Evolutionary conservation across 2,113 vertebrate species (phyloP), one percentile per base, ranked within the genome.

Genomic region (Proterorhinus semilunaris): DNA sequence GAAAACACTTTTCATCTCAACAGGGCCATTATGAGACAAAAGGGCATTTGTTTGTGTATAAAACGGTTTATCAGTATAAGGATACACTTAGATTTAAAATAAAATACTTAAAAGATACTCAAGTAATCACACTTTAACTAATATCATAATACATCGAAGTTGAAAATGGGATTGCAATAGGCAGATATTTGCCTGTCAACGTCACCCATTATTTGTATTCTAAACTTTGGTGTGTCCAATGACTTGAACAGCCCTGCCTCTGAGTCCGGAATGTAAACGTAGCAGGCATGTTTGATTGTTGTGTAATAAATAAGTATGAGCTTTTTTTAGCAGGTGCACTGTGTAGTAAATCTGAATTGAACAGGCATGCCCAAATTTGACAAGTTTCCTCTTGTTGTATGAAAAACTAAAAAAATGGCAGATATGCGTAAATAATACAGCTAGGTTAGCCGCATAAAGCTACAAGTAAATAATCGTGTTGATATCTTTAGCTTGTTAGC

Each of bases 401-500:
- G 11, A 42, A 21, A 57, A 11, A 58, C 11, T 50, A 53, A 47
- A 47, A 13, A n/a, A 44, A 5, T 6, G 9, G 6, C 43, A 9
- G 66, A 0, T 13, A 4, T 44, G 13, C 42, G 67, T 3, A 77
- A 55, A 55, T 55, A 55, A 21, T 27, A 27, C 6, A 55, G 49
- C 2, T 36, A 36, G 27, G 17, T 21, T 21, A 16, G 43, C 21
- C 7, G 51, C 61, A 1, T 65, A 8, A 17, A 55, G 9, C 52
- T 17, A 69, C 27, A 4, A 21, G 54, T 66, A 75, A 81, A 27
- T n/a, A 63, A 15, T 7, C 64, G 43, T 86, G 79, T 86, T 85
- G 83, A 80, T 88, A 84, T 81, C 79, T 54, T 72, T 68, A 76
- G 81, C 69, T 72, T 42, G 16, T 81, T 81, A 84, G 81, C 79